Evolutionary conservation across 2,113 vertebrate genomes (phyloP), one percentile per base, ranked within the genome.

Genomic region (Cyprinodon variegatus): DNA sequence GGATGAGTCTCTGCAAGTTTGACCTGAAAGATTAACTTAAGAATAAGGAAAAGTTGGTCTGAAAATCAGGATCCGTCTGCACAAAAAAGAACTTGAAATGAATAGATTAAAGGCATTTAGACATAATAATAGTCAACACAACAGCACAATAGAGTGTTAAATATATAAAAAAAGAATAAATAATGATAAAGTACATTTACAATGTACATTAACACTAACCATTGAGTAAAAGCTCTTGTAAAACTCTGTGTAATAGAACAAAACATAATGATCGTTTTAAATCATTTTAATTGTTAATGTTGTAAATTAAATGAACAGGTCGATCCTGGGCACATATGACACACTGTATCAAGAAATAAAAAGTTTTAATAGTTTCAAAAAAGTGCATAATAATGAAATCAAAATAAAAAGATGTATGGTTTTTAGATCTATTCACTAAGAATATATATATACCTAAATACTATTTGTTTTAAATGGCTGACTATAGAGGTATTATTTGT

Each of bases 1-100:
- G 43, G 65, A 66, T 46, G 20, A 20, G 65, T 66, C 43, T 45
- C 43, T 66, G 45, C 65, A 66, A 12, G 65, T 66, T 11, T 13
- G 12, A 46, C 15, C 17, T 43, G 8, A 11, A 3, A 63, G 61
- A 10, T 63, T 63, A 37, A 9, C 3, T 39, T 14, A 8, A 57
- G 6, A 57, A 57, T 57, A n/a, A 1, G 20, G 20, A 57, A n/a
- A n/a, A 5, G 12, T 5, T 17, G 37, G 14, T 3, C 50, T 9
- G 50, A 53, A 53, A 53, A 53, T 14, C 4, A 9, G 41, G 9
- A 4, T 9, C 41, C 4, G 4, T 45, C 11, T 7, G 6, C 43
- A 15, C 2, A 53, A 29, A 8, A 53, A 57, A 57, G 17, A 7
- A 57, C 50, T 57, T n/a, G 2, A n/a, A 57, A 57, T 57, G 6